Evolutionary conservation across 2,113 vertebrate genomes (phyloP), one percentile per base, ranked within the genome.

Genomic region (Polyodon spathula): DNA sequence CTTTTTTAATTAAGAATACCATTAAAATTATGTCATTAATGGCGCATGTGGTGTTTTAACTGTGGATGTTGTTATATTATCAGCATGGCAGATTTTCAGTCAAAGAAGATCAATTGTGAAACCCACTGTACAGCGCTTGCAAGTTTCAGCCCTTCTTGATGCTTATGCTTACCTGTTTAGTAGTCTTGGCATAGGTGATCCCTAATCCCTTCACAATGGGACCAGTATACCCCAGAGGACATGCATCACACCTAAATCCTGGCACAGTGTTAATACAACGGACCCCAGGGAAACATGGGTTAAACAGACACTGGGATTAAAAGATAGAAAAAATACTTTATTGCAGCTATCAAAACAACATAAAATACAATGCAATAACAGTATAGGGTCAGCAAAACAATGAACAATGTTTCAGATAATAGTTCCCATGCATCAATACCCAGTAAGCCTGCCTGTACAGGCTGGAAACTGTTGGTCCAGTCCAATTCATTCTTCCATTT

Each of bases 151-250:
- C n/a, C n/a, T n/a, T n/a, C n/a, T n/a, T n/a, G n/a, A n/a, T n/a
- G n/a, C n/a, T n/a, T n/a, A n/a, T 40, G 27, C 80, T 66, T 44
- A 97, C 95, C 90, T 99, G 96, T 72, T 93, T 97, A 72, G 91
- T 80, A 63, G 71, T 76, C 69, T 88, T 89, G 27, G 92, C 94
- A 0, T 84, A 91, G 62, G 56, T 76, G 63, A 90, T 61, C 59
- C 95, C 95, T 2, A 92, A 69, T 9, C 95, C 95, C 64, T 83
- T 93, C 52, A 94, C 42, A 0, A 76, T 64, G 15, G 84, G 79
- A 37, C 94, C 95, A 0, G 64, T 85, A 59, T 89, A 97, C 52
- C 96, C 96, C 8, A 79, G 71, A 0, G 95, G 93, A 56, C 96
- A 99, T 38, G 79, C 67, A 6, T 92, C 93, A 63, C 96, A 99